Conservation (phyloP, 2,113 vertebrate genomes). For the Gorsachius goisagi region DNA sequence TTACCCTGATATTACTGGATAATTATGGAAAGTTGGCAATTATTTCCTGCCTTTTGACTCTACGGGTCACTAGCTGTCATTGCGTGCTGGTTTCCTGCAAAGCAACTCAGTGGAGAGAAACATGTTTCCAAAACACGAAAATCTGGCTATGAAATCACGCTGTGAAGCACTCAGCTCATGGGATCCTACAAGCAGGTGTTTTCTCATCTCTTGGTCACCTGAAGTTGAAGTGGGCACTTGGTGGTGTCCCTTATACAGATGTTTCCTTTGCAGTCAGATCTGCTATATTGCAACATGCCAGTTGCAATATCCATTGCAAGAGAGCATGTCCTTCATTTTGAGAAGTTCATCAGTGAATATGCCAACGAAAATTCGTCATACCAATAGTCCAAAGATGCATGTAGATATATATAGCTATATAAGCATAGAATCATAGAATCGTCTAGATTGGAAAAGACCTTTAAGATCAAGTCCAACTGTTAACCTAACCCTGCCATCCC, state of each 20-base stretch:
- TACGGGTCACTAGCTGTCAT: background rate
- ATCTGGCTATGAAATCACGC: background rate
- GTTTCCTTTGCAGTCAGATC: background rate
- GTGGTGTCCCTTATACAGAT: background rate
- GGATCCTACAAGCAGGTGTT: background rate
- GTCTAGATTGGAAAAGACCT: no score
- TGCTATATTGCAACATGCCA: background rate
- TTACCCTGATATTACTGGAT: background rate
- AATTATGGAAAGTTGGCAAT: background rate
- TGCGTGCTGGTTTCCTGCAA: background rate
- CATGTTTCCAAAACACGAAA: background rate
- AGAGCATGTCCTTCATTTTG: background rate
- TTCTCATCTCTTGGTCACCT: background rate
- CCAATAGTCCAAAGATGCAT: background rate
- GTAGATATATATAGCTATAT: no score
- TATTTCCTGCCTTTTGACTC: background rate
- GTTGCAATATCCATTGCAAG: background rate
- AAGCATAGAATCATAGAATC: background rate
- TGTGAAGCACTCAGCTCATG: background rate
- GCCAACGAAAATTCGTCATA: background rate
- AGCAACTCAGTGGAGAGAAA: background rate
- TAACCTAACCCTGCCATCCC: no score
- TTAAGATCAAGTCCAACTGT: no score
- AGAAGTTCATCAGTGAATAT: background rate
- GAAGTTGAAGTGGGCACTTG: background rate